Evolutionary conservation across 2,113 vertebrate genomes (phyloP).

Genomic region (Python bivittatus): DNA sequence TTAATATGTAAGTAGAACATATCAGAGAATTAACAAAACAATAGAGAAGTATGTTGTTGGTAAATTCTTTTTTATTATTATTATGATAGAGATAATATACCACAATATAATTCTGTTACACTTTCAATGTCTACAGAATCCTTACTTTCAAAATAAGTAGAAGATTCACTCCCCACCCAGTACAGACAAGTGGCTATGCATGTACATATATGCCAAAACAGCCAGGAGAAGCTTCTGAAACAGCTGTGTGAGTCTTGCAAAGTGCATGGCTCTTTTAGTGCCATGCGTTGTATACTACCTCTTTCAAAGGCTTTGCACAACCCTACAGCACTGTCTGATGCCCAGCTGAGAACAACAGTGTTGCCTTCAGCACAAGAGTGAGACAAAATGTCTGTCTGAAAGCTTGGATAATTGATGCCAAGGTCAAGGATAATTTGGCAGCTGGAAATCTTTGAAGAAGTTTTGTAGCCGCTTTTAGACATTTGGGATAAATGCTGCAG

Average conservation of each 20-base stretch:
- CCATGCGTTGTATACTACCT: background rate
- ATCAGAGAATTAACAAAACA: background rate
- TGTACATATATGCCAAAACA: background rate
- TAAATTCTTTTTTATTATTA: background rate
- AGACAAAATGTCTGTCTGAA: background rate
- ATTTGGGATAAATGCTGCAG: background rate
- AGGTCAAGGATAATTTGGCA: background rate
- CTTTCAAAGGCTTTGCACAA: background rate
- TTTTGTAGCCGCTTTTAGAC: background rate
- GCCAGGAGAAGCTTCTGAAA: background rate
- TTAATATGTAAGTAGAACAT: accelerated
- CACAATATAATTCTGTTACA: background rate
- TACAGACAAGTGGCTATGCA: background rate
- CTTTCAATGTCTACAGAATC: background rate
- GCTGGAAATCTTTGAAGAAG: background rate
- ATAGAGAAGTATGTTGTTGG: background rate
- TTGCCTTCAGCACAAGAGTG: background rate
- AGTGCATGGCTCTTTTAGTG: background rate
- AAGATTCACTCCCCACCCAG: background rate
- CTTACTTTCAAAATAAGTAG: background rate
- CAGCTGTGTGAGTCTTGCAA: background rate
- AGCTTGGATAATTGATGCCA: background rate
- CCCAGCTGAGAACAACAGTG: background rate
- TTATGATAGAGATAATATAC: background rate
- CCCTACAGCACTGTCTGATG: background rate